Evolutionary conservation across 2,888 invertebrate species (phyloP).

Genomic region (Myathropa florea): DNA sequence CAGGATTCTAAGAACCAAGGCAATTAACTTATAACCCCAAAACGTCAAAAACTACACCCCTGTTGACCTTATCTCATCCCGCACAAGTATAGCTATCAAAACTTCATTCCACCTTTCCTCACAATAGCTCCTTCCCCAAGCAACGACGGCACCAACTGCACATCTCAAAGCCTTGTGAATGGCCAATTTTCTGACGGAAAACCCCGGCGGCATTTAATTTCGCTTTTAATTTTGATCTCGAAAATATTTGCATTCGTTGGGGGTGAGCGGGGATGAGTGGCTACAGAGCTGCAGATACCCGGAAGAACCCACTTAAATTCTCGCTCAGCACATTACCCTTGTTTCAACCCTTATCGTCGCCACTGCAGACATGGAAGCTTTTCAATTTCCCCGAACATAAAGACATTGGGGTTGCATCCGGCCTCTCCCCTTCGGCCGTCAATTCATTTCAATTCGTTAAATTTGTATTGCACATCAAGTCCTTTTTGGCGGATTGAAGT

Average conservation of each 20-base stretch:
- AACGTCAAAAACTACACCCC: no score
- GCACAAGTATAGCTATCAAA: not conserved
- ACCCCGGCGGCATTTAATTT: constrained; percentile 55
- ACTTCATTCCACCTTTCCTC: not conserved
- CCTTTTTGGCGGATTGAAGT: constrained; percentile 4
- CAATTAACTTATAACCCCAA: no score
- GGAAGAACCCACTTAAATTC: constrained; percentile 56
- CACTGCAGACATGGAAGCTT: constrained; percentile 53
- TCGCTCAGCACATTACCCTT: constrained; percentile 46
- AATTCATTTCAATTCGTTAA: constrained; percentile 54
- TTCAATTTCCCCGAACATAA: constrained; percentile 62
- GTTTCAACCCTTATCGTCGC: constrained; percentile 51
- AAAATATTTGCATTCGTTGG: constrained; percentile 45
- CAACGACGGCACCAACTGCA: constrained; percentile 27
- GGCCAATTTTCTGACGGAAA: constrained; percentile 45
- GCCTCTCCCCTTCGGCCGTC: constrained; percentile 35
- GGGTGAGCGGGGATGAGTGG: constrained; percentile 1
- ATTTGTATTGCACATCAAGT: constrained; percentile 48
- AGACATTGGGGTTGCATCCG: constrained; percentile 66
- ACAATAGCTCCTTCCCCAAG: not conserved
- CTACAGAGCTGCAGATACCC: constrained; percentile 33
- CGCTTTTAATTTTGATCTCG: constrained; percentile 51
- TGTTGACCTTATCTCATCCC: not conserved
- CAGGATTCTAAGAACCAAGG: no score
- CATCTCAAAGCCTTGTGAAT: constrained; percentile 31